phyloP scores from a whole-genome alignment of 2,888 invertebrate genomes.

The Ichneumon xanthorius region DNA sequence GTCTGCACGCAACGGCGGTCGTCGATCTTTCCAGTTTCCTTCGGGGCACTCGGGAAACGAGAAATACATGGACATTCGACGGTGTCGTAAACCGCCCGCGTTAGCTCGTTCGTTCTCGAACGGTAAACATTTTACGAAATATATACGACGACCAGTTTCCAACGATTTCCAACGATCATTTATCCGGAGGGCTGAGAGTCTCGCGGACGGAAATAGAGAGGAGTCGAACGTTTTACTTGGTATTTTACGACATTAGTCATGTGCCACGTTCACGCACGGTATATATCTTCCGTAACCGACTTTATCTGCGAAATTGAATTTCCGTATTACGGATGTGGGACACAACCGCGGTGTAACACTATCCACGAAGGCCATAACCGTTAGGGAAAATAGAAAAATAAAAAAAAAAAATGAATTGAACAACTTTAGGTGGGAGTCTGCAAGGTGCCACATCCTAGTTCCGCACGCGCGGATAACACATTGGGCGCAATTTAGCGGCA shows the following conservation, averaged over 20 bases:
- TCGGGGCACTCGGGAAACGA: conserved; percentile 8
- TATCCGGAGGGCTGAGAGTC: too few species aligned
- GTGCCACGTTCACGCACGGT: neutral
- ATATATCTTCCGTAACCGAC: neutral
- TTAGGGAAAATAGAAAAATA: neutral
- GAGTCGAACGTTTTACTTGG: conserved; percentile 21
- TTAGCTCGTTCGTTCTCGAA: neutral
- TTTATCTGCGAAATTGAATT: conserved; percentile 37
- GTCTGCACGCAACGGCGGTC: conserved; percentile 21
- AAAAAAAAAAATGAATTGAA: neutral
- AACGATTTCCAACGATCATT: conserved; percentile 18
- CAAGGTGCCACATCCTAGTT: neutral
- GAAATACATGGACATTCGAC: conserved; percentile 15
- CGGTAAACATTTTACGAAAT: conserved; percentile 35
- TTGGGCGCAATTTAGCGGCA: conserved; percentile 49
- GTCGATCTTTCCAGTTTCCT: conserved; percentile 21
- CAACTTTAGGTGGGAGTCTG: too few species aligned
- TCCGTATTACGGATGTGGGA: neutral
- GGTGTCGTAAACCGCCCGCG: conserved; percentile 27
- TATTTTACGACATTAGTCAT: conserved; percentile 16
- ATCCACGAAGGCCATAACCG: neutral
- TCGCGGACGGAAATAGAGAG: conserved; percentile 45
- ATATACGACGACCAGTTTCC: conserved; percentile 16
- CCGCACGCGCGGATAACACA: conserved; percentile 39
- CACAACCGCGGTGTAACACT: neutral